Percentiles rank a stretch among this genome's conserved stretches.
phyloP scores from a whole-genome alignment of 1,140 invertebrate genomes.

The Luehdorfia chinensis region DNA sequence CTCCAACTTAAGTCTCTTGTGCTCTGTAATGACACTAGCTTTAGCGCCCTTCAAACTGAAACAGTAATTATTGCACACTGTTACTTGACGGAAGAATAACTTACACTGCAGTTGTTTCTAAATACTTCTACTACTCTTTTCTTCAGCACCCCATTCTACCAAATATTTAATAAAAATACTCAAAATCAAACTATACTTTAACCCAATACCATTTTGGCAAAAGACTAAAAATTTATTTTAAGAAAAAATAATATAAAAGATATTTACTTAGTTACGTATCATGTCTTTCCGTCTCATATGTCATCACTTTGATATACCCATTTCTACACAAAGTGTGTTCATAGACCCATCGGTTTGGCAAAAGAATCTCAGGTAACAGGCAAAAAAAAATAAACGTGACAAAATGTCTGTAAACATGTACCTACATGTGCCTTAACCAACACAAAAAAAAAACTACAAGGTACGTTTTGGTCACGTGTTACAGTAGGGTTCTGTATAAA shows the following conservation, averaged over 20 bases:
- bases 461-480: not conserved
- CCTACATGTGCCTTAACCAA: constrained; percentile 44
- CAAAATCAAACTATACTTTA: too few relatives aligned
- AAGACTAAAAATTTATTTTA: too few relatives aligned
- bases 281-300: constrained; percentile 36
- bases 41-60: too few relatives aligned
- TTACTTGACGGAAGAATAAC: too few relatives aligned
- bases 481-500: not conserved
- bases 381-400: constrained; percentile 70
- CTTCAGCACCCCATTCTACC: too few relatives aligned
- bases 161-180: too few relatives aligned
- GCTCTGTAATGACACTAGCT: too few relatives aligned
- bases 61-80: too few relatives aligned
- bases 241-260: not conserved
- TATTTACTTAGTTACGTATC: not conserved
- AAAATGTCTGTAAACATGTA: constrained; percentile 74
- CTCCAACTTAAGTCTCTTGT: too few relatives aligned
- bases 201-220: too few relatives aligned
- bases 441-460: constrained; percentile 31
- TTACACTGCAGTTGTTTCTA: too few relatives aligned
- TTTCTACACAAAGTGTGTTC: constrained; percentile 41
- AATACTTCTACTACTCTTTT: too few relatives aligned
- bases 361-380: constrained; percentile 57
- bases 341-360: constrained; percentile 57
- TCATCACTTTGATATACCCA: constrained; percentile 59